Base-by-base conservation (phyloP, 2,888 invertebrate genomes). In the Petrolisthes cinctipes region DNA sequence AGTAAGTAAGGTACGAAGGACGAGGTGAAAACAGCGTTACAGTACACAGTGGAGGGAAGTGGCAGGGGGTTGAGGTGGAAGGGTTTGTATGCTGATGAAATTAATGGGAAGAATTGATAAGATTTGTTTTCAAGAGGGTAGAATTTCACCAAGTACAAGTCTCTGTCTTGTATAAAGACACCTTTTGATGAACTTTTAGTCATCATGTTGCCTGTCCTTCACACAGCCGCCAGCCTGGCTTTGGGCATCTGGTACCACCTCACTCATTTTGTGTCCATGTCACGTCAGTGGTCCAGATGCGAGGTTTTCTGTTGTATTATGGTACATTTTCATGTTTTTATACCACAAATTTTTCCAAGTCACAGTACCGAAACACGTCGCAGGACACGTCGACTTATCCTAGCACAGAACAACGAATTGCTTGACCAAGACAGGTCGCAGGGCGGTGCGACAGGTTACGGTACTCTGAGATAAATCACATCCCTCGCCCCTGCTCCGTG, bases 131-230 rank as follows among this genome's bases (percentile, higher is more conserved):
- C 54, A 17, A 17, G 57, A 80, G 57, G 11, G 66, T 80, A 57
- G 5, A 54, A 54, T 53, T n/a, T 79, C 23, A 57, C 75, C 56
- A 68, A 6, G 75, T 17, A 81, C 85, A 86, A 86, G 85, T 86
- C 85, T 86, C 85, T 86, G 57, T 86, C 85, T 86, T 86, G 85
- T 57, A 75, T 54, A 17, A 5, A 73, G 75, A 86, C 56, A 61
- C 66, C 66, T 66, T 68, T 20, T 79, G 54, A n/a, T n/a, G n/a
- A 54, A 37, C 53, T 78, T 78, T 85, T 5, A 17, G 80, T 61
- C 66, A 53, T 51, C 9, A 2, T 78, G 51, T 66, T 84, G 66
- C 71, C 86, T 79, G 79, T 78, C 83, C 86, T 71, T 17, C 56
- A 83, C 86, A 68, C 79, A 53, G 82, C 79, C 85, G 81, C 85